phyloP scores from a whole-genome alignment of 2,888 invertebrate species.

The Conistra vaccinii region DNA sequence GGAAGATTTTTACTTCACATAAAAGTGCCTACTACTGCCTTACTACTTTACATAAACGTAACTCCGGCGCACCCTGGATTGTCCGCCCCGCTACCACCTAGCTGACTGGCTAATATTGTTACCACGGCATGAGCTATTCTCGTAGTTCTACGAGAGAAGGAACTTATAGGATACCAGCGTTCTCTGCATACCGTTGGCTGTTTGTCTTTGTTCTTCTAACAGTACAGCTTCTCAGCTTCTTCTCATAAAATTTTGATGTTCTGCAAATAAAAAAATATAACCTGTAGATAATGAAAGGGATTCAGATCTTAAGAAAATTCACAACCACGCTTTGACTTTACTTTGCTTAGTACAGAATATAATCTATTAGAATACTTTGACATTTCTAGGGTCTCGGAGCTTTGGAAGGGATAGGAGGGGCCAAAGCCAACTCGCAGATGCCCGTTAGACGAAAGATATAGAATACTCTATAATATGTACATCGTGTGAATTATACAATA shows the following conservation, averaged over 20 bases:
- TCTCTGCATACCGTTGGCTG: neutral
- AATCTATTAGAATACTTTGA: too few species aligned
- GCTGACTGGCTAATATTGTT: neutral
- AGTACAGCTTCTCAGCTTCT: too few species aligned
- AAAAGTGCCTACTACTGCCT: too few species aligned
- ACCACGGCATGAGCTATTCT: too few species aligned
- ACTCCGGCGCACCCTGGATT: too few species aligned
- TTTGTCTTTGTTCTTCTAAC: neutral
- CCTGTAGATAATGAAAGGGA: neutral
- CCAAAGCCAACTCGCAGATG: too few species aligned
- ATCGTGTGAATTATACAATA: too few species aligned
- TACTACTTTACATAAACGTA: neutral
- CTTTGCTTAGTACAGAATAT: neutral
- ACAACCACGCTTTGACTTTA: neutral
- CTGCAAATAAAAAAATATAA: neutral
- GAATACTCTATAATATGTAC: too few species aligned
- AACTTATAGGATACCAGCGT: neutral
- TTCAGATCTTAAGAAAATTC: neutral
- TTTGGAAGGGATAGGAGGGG: too few species aligned
- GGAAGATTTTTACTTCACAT: neutral
- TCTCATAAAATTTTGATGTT: neutral
- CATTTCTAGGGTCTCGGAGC: too few species aligned
- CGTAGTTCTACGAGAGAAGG: neutral
- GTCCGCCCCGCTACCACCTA: neutral
- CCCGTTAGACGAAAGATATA: too few species aligned